Evolutionary conservation across 2,797 vertebrate species (phyloP).

Genomic region (Borostomias antarcticus): DNA sequence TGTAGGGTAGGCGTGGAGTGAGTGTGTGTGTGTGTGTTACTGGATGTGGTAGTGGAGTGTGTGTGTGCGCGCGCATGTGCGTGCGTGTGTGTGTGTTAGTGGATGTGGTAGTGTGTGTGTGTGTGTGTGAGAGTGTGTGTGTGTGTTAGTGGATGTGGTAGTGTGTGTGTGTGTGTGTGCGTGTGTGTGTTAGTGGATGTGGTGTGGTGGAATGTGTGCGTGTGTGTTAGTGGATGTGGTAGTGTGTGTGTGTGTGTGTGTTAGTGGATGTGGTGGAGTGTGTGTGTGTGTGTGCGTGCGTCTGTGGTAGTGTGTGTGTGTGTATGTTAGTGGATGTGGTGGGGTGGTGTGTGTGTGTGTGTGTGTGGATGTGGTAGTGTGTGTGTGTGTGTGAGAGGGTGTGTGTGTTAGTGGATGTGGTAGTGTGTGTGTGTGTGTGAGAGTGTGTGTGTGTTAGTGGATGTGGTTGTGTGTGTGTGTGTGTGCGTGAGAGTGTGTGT

Average conservation of each 20-base stretch:
- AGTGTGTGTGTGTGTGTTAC: slow-evolving; percentile 39
- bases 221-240: slow-evolving; percentile 30
- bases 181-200: no score
- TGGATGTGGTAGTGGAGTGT: no score
- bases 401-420: no score
- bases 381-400: slow-evolving; percentile 48
- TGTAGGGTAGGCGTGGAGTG: no score
- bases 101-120: no score
- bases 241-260: slow-evolving; percentile 44
- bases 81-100: slow-evolving; percentile 47
- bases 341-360: slow-evolving; percentile 47
- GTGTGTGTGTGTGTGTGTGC: slow-evolving; percentile 41
- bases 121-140: slow-evolving; percentile 41
- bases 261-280: no score
- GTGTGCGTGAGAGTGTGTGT: slow-evolving; percentile 36
- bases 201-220: no score
- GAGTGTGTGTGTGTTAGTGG: slow-evolving; percentile 34
- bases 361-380: slow-evolving; percentile 23
- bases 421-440: slow-evolving; percentile 31
- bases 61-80: no score
- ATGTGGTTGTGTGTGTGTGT: slow-evolving; percentile 46
- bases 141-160: slow-evolving; percentile 14
- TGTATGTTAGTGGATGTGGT: slow-evolving; percentile 18
- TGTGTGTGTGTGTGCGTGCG: slow-evolving; percentile 42
- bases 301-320: slow-evolving; percentile 40